Conservation (phyloP, 2,797 vertebrate species). For the Salarias fasciatus region DNA sequence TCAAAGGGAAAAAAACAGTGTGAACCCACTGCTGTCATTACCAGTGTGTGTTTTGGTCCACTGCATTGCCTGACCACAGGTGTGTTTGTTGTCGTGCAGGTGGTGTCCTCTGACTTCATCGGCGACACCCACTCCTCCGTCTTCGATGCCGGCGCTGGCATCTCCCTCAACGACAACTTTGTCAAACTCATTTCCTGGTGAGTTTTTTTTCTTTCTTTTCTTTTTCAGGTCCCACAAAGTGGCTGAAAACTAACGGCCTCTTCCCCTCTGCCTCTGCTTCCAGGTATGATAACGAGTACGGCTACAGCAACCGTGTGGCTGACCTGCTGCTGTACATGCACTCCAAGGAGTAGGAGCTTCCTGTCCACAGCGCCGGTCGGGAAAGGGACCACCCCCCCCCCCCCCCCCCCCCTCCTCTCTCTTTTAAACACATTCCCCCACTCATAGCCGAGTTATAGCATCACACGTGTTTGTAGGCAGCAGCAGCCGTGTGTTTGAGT, state of each 20-base stretch:
- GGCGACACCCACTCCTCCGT: slow-evolving; percentile 89
- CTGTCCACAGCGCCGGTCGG: slow-evolving; percentile 53
- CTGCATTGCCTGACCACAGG: background rate
- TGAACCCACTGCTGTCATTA: no score
- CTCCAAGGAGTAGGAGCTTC: slow-evolving; percentile 79
- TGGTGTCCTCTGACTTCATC: slow-evolving; percentile 91
- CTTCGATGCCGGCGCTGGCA: slow-evolving; percentile 90
- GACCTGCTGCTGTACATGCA: slow-evolving; percentile 89
- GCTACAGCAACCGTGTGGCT: slow-evolving; percentile 91
- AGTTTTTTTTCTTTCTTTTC: no score
- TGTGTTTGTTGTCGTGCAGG: slow-evolving; percentile 68
- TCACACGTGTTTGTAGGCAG: slow-evolving; percentile 71
- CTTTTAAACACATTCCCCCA: slow-evolving; percentile 75
- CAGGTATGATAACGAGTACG: slow-evolving; percentile 94
- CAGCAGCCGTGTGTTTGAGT: slow-evolving; percentile 75
- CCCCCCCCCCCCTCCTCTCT: no score
- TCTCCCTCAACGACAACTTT: slow-evolving; percentile 91
- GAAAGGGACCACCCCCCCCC: slow-evolving; percentile 74
- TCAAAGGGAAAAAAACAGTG: no score
- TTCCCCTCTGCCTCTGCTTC: background rate
- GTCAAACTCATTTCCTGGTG: slow-evolving; percentile 93
- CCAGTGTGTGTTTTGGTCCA: no score
- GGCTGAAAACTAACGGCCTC: no score
- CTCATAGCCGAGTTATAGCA: slow-evolving; percentile 74
- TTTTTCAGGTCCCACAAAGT: background rate